phyloP scores from a whole-genome alignment of 2,888 invertebrate species.

The Dermolepida albohirtum region DNA sequence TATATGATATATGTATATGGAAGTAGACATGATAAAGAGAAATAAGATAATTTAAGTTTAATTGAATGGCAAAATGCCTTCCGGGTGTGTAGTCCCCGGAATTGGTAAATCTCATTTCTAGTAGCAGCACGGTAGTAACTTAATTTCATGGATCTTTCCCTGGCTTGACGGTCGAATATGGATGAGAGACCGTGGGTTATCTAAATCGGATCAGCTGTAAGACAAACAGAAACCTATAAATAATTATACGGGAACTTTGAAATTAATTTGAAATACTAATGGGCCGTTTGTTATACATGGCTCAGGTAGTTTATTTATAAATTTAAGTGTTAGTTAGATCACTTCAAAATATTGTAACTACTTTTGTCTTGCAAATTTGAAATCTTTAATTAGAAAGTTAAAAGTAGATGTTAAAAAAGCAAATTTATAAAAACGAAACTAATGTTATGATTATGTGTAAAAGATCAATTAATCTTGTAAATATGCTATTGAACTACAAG shows the following conservation, averaged over 20 bases:
- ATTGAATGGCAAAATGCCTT: slow-evolving; percentile 23
- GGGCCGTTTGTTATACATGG: not conserved
- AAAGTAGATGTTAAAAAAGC: too few species aligned
- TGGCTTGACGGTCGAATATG: slow-evolving; percentile 13
- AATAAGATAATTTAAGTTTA: slow-evolving; percentile 28
- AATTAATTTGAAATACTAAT: slow-evolving; percentile 10
- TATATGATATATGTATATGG: not conserved
- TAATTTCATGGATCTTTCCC: slow-evolving; percentile 38
- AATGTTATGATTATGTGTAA: too few species aligned
- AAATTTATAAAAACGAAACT: too few species aligned
- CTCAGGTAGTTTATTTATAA: not conserved
- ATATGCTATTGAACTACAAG: too few species aligned
- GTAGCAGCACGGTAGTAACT: slow-evolving; percentile 18
- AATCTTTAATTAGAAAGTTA: too few species aligned
- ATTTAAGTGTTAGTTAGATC: not conserved
- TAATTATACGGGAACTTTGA: slow-evolving; percentile 11
- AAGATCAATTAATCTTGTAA: too few species aligned
- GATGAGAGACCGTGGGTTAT: slow-evolving; percentile 29
- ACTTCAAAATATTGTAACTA: too few species aligned
- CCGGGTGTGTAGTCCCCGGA: slow-evolving; percentile 3
- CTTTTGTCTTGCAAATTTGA: too few species aligned
- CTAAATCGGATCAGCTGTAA: slow-evolving; percentile 26
- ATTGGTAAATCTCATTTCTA: slow-evolving; percentile 34
- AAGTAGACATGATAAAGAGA: slow-evolving; percentile 9
- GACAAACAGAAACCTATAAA: slow-evolving; percentile 20